Evolutionary conservation across 2,888 invertebrate genomes (phyloP), one percentile per base, ranked within the genome.

Genomic region (Machimus atricapillus): DNA sequence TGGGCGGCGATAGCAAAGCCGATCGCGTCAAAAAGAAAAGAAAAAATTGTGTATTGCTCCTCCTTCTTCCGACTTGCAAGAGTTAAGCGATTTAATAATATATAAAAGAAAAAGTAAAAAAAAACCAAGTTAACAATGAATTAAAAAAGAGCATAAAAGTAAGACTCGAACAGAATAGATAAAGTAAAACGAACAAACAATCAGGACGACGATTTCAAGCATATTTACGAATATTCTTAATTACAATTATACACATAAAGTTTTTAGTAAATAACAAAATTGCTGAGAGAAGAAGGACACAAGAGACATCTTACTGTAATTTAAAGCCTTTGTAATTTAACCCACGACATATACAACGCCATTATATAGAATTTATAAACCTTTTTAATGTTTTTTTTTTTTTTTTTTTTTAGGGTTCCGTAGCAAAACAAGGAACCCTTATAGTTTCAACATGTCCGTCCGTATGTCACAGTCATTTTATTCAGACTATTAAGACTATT

Each of bases 21-120:
- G 85, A 88, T 88, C 88, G 88, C 88, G 88, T 87, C 88, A 88
- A 88, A 88, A 88, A 88, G 88, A 88, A 88, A 88, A 87, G 86
- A 87, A 88, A 88, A 86, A 88, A 88, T 87, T 88, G 88, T 86
- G 87, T 88, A 86, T 88, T 88, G 86, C 88, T 88, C 85, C 88
- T 88, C 85, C 88, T 88, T 79, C 88, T 88, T 88, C 88, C 88
- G 78, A 88, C 88, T 88, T 88, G 88, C 73, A 88, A 88, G 87
- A 88, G 87, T 88, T 88, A 66, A 87, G 87, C 52, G 86, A 74
- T 40, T 56, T 56, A 37, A 14, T 56, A 86, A 43, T 66, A 86
- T 14, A 34, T 34, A 52, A 74, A 23, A 23, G 23, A 66, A 66
- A 12, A 66, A 66, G 4, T 7, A 9, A 66, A 66, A 66, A 66